Conservation (phyloP, 2,888 invertebrate genomes). For the Leucophenga maculata region DNA sequence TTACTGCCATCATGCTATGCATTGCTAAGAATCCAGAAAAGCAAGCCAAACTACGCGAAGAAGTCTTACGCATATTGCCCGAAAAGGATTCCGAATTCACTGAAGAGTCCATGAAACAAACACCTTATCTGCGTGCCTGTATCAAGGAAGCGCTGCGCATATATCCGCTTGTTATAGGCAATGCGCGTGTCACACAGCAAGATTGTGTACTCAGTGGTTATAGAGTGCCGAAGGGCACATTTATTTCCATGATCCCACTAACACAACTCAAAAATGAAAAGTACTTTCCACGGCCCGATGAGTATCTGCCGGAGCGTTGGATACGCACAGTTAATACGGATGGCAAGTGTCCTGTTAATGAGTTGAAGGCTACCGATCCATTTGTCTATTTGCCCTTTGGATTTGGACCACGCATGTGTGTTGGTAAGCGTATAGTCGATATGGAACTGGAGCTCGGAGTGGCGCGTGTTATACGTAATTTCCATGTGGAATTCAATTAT, state of each 20-base stretch:
- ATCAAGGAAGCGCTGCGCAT: conserved; percentile 81
- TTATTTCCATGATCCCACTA: conserved; percentile 80
- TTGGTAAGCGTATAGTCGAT: conserved; percentile 83
- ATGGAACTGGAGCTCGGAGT: conserved; percentile 78
- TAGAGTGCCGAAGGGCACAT: conserved; percentile 77
- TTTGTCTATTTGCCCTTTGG: conserved; percentile 77
- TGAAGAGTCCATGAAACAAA: conserved; percentile 71
- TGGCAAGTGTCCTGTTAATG: conserved; percentile 76
- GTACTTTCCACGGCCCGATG: conserved; percentile 76
- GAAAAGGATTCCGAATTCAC: conserved; percentile 72
- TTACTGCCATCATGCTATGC: conserved; percentile 50
- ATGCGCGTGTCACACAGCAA: conserved; percentile 74
- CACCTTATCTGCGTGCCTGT: conserved; percentile 80
- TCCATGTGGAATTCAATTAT: conserved; percentile 62
- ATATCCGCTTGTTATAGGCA: conserved; percentile 76
- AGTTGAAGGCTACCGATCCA: conserved; percentile 72
- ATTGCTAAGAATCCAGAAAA: conserved; percentile 78
- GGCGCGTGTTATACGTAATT: conserved; percentile 69
- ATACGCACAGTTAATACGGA: conserved; percentile 65
- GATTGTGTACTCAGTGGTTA: conserved; percentile 79
- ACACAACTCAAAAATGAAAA: conserved; percentile 73
- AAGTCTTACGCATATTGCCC: conserved; percentile 73
- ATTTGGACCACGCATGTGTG: conserved; percentile 80
- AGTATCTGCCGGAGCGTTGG: conserved; percentile 86
- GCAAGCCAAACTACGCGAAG: conserved; percentile 78